Percentiles rank a stretch among this genome's conserved stretches.
Evolutionary conservation across 2,888 invertebrate species (phyloP).

Genomic region (Agonopterix heracliana): DNA sequence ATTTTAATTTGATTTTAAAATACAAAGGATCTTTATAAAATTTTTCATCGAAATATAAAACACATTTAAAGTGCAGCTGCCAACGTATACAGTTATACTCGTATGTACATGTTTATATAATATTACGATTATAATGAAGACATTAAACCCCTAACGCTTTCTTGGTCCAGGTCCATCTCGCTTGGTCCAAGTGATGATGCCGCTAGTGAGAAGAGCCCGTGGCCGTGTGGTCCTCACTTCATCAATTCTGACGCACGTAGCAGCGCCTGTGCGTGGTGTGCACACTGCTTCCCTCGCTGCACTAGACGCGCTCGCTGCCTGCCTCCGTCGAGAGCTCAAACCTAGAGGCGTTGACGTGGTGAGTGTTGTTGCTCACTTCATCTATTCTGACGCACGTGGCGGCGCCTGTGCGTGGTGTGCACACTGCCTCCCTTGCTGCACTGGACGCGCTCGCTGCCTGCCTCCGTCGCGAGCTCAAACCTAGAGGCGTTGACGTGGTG

Average conservation of each 20-base stretch:
- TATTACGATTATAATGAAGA: too few relatives aligned
- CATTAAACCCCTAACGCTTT: too few relatives aligned
- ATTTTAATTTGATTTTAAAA: too few relatives aligned
- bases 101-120: too few relatives aligned
- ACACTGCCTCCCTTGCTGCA: slow-evolving; percentile 86
- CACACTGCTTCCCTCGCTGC: slow-evolving; percentile 88
- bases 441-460: slow-evolving; percentile 88
- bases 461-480: slow-evolving; percentile 85
- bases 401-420: slow-evolving; percentile 87
- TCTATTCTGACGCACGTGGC: slow-evolving; percentile 88
- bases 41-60: too few relatives aligned
- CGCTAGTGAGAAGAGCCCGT: slow-evolving; percentile 84
- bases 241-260: slow-evolving; percentile 86
- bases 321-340: slow-evolving; percentile 86
- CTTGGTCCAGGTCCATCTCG: slow-evolving; percentile 77
- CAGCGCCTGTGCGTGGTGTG: slow-evolving; percentile 87
- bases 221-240: slow-evolving; percentile 89
- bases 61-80: too few relatives aligned
- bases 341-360: slow-evolving; percentile 87
- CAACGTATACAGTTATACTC: too few relatives aligned
- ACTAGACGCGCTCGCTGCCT: slow-evolving; percentile 86
- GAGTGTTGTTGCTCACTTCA: slow-evolving; percentile 82
- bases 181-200: slow-evolving; percentile 87
- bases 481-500: slow-evolving; percentile 86
- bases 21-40: too few relatives aligned